Base-by-base conservation (phyloP, 2,797 vertebrate genomes). In the Anguilla pacifica region DNA sequence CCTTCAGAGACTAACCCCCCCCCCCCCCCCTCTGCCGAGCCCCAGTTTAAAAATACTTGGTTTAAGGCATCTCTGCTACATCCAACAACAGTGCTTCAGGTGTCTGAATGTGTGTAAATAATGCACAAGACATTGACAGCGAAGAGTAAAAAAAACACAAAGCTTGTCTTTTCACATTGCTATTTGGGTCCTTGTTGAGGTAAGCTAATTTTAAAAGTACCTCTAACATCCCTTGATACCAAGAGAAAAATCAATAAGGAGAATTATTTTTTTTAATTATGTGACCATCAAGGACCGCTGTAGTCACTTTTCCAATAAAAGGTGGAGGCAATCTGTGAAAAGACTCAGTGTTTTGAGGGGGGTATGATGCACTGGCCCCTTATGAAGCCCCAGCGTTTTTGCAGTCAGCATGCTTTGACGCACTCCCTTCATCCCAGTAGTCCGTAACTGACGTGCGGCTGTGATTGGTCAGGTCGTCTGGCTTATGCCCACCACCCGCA, bases 281-380 rank as follows among this genome's bases (percentile, higher is more conserved):
- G 39, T 43, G 35, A 51, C 28, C 22, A 7, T 51, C 25, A 61
- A 59, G 70, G 64, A 72, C 67, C 35, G 31, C 67, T 5, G 28
- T 46, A 28, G 81, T 84, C 61, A 74, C 10, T 70, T 83, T 70
- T 25, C 67, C 82, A 87, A 53, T 88, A 17, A 84, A 7, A 31
- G 22, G 28, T n/a, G 49, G 51, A 84, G 70, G 51, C 53, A 43
- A 77, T 70, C 49, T 22, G 10, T 57, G 64, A 74, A 22, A 28
- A 57, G n/a, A 31, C 64, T 35, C 51, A 43, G 57, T 19, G 35
- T 57, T 84, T 39, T 15, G 46, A 10, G 59, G 59, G 61, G 31
- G 43, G n/a, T 35, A 83, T 85, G 67, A 91, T 92, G 88, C 94
- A 95, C 95, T 91, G 95, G 93, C 94, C 94, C 93, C 86, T 91